Evolutionary conservation across 2,888 invertebrate species (phyloP), one percentile per base, ranked within the genome.

Genomic region (Ormia ochracea): DNA sequence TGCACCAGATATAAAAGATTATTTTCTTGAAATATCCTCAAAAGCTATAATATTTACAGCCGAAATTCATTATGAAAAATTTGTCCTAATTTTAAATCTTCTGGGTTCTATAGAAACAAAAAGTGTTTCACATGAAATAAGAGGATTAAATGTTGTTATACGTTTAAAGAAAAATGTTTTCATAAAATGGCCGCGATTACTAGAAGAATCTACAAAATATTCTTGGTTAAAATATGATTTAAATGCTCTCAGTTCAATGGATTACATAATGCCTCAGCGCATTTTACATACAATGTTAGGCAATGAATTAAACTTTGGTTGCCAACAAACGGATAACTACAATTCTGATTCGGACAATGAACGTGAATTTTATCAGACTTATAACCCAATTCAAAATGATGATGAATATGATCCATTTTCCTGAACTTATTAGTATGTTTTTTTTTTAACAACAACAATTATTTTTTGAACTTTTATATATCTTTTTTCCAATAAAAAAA

Each of bases 91-190:
- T 5, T 74, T 87, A 2, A 83, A 85, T 73, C 76, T 84, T 36
- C 36, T 83, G 9, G 86, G 85, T 1, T 82, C 76, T 7, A 74
- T 87, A 19, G 82, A 84, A 10, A 82, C 85, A 1, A 33, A 82
- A 17, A 26, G 75, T 10, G 83, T 84, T 6, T 84, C 85, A 0
- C 86, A 87, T 73, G 85, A 85, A 75, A 83, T 87, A 58, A 85
- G 85, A 48, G 87, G 87, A 0, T 50, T 87, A 1, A 84, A 85
- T 80, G 85, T 87, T 0, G 75, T 85, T 3, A 83, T 87, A 50
- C 84, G 86, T 23, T 76, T 87, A 31, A 81, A 83, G 0, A 87
- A 87, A 63, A 82, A 73, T n/a, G 54, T 85, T 10, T 83, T 63
- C 58, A 82, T 84, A 68, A 72, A 81, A 19, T 85, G 85, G 85